A percentile compares a stretch with the other conserved stretches of the same genome.
Conservation (phyloP, 2,888 invertebrate genomes). For the Andricus curvator region DNA sequence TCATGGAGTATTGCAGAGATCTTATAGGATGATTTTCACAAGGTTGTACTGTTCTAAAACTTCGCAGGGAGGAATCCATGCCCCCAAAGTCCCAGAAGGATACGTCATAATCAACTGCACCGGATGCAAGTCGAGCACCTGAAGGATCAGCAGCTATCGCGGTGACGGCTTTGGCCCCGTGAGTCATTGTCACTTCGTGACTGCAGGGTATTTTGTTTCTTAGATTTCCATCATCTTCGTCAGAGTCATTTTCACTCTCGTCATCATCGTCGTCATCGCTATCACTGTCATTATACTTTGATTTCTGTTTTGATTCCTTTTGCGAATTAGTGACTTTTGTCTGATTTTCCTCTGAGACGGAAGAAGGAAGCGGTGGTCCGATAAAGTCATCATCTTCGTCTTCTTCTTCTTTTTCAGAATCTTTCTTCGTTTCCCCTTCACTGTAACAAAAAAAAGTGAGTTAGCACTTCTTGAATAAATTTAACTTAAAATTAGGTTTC, state of each 20-base stretch:
- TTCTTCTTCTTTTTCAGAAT: background rate
- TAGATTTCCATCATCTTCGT: constrained; percentile 65
- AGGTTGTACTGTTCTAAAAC: constrained; percentile 95
- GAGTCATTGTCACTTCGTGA: constrained; percentile 91
- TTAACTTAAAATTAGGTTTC: background rate
- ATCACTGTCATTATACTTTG: constrained; percentile 58
- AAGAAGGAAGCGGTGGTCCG: constrained; percentile 68
- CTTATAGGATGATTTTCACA: constrained; percentile 97
- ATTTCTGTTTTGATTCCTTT: constrained; percentile 31
- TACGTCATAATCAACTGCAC: constrained; percentile 97
- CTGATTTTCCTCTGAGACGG: constrained; percentile 27
- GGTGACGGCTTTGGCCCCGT: constrained; percentile 93
- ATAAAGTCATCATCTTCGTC: constrained; percentile 60
- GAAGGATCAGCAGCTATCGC: constrained; percentile 96
- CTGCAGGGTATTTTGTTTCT: constrained; percentile 85
- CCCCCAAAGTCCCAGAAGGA: constrained; percentile 99
- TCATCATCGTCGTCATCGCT: constrained; percentile 71
- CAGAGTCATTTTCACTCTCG: constrained; percentile 68
- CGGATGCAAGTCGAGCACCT: constrained; percentile 93
- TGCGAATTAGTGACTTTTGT: background rate
- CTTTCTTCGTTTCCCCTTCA: background rate
- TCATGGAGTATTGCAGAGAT: constrained; percentile 93
- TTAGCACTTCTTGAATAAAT: background rate
- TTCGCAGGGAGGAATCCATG: constrained; percentile 95
- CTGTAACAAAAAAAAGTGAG: background rate